These are phyloP conservation scores for Coptotermes formosanus DNA, from an alignment of 1,140 invertebrate species.

Conservation along the genomic window DNA sequence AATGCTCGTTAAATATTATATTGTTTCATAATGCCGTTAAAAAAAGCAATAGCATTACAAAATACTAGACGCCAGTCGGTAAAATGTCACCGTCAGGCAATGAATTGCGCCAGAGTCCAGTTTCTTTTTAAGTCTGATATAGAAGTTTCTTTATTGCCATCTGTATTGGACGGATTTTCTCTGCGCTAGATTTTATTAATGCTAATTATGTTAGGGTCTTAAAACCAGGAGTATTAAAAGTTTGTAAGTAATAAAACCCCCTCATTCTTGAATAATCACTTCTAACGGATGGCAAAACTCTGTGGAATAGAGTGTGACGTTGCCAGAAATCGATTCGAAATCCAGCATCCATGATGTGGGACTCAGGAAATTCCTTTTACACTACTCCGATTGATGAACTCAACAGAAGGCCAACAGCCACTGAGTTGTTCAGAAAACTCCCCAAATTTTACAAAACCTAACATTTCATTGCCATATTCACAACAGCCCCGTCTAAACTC, in stretches of 20 bases:
- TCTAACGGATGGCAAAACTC: neutral
- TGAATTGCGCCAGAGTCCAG: neutral
- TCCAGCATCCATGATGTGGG: neutral
- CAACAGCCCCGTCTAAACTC: no score
- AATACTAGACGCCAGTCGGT: neutral
- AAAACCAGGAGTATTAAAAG: neutral
- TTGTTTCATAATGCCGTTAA: neutral
- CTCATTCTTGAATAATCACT: slow-evolving; percentile 8
- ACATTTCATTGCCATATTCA: no score
- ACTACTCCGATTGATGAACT: no score
- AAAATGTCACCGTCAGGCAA: neutral
- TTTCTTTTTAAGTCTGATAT: neutral
- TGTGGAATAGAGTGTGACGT: neutral
- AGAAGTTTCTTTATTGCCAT: neutral
- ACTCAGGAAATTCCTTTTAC: no score
- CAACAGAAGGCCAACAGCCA: no score
- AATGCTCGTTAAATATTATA: no score
- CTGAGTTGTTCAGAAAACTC: no score
- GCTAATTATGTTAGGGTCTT: neutral
- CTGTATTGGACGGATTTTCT: neutral
- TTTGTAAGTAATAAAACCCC: neutral
- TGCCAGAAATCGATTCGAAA: neutral
- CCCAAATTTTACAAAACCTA: no score
- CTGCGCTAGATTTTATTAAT: neutral
- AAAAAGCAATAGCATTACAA: neutral